Evolutionary conservation across 2,113 vertebrate genomes (phyloP).

Genomic region (Eubucco bourcierii): DNA sequence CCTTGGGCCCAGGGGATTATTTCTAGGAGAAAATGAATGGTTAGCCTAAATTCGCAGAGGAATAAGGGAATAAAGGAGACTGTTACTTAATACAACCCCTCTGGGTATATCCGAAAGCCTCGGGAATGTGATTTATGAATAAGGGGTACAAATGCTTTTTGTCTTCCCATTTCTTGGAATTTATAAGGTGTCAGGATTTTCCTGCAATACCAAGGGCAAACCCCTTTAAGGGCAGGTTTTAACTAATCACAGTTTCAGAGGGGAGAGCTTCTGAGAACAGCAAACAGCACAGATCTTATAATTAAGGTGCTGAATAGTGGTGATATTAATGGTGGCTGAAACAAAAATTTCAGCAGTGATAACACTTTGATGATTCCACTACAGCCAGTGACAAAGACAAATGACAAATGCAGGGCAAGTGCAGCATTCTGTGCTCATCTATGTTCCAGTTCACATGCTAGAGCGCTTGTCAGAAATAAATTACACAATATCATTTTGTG

Average conservation of each 20-base stretch:
- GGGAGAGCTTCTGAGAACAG: neutral
- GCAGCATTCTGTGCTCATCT: neutral
- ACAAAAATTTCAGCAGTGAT: neutral
- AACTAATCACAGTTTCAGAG: neutral
- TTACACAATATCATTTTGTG: neutral
- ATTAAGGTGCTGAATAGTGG: neutral
- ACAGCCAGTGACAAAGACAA: neutral
- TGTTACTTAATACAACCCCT: fast-evolving
- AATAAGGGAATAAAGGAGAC: neutral
- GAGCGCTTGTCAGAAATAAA: neutral
- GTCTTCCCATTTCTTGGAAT: neutral
- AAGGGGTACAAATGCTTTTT: neutral
- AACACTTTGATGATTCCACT: neutral
- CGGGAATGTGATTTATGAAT: neutral
- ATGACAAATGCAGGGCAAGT: neutral
- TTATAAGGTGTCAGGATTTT: neutral
- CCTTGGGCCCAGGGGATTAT: neutral
- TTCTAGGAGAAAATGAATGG: fast-evolving
- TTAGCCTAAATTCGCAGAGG: neutral
- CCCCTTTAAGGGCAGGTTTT: neutral
- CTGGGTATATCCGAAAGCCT: neutral
- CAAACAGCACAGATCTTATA: neutral
- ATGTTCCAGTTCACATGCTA: neutral
- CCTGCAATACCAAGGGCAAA: neutral
- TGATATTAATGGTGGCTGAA: neutral